phyloP scores from a whole-genome alignment of 2,797 vertebrate genomes.

The Hyperoplus lanceolatus region DNA sequence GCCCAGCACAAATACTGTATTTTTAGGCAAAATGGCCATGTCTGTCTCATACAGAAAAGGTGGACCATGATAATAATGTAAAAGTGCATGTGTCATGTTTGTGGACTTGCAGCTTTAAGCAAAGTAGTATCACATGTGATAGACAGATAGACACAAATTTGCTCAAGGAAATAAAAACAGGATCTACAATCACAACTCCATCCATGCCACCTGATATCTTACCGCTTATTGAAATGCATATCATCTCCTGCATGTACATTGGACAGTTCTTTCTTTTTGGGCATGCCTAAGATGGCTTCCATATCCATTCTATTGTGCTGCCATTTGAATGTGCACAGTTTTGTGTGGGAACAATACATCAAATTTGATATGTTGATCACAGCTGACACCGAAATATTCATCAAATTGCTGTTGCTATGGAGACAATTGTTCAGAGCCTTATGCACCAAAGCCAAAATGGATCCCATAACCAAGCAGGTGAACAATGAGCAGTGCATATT shows the following conservation, averaged over 20 bases:
- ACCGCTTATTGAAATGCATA: not conserved
- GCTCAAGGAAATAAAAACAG: conserved; percentile 21
- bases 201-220: not conserved
- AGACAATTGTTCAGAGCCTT: conserved; percentile 61
- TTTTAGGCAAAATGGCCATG: conserved; percentile 16
- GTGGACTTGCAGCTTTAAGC: not conserved
- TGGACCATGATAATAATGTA: not conserved
- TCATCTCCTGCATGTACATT: not conserved
- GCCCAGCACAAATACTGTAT: conserved; percentile 49
- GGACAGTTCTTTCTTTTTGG: not conserved
- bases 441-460: conserved; percentile 62
- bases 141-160: conserved; percentile 15
- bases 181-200: conserved; percentile 3
- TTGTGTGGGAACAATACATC: conserved; percentile 30
- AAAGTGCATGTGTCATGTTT: not conserved
- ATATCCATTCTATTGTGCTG: not conserved
- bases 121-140: conserved; percentile 14
- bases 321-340: conserved; percentile 28
- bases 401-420: conserved; percentile 75
- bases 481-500: conserved; percentile 39
- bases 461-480: conserved; percentile 45
- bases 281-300: not conserved
- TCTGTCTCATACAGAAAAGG: not conserved
- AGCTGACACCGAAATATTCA: conserved; percentile 56
- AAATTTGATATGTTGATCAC: conserved; percentile 61